A percentile compares a stretch with the other conserved stretches of the same genome.
phyloP scores from a whole-genome alignment of 1,140 invertebrate genomes.

The Parasteatoda tepidariorum region DNA sequence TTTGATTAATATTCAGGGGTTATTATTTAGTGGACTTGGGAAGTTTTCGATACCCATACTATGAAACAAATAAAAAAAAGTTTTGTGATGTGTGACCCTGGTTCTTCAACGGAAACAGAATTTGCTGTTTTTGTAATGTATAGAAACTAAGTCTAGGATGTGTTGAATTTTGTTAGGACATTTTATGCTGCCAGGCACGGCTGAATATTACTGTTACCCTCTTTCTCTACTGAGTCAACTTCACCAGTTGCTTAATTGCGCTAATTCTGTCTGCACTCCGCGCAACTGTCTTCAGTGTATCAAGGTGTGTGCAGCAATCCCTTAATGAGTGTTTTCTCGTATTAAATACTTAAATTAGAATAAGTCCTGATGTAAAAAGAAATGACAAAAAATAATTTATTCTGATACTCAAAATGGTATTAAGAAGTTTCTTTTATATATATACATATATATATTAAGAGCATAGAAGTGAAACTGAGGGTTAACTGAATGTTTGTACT shows the following conservation, averaged over 20 bases:
- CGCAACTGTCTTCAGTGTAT: not conserved
- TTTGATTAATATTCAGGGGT: no score
- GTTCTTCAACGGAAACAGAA: not conserved
- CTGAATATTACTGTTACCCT: not conserved
- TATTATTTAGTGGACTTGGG: no score
- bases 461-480: no score
- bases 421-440: not conserved
- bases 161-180: not conserved
- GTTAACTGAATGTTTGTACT: not conserved
- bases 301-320: not conserved
- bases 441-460: not conserved
- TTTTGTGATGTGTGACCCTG: constrained; percentile 2
- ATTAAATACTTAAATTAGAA: no score
- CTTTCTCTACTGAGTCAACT: not conserved
- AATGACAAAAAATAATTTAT: constrained; percentile 23
- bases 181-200: not conserved
- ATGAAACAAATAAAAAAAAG: no score
- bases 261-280: no score
- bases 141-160: not conserved
- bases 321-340: not conserved
- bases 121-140: constrained; percentile 2
- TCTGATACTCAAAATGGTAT: not conserved
- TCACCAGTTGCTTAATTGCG: no score
- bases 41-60: no score
- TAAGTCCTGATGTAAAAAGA: no score